Evolutionary conservation across 2,888 invertebrate species (phyloP), one percentile per base, ranked within the genome.

Genomic region (Drosophila acutilabella): DNA sequence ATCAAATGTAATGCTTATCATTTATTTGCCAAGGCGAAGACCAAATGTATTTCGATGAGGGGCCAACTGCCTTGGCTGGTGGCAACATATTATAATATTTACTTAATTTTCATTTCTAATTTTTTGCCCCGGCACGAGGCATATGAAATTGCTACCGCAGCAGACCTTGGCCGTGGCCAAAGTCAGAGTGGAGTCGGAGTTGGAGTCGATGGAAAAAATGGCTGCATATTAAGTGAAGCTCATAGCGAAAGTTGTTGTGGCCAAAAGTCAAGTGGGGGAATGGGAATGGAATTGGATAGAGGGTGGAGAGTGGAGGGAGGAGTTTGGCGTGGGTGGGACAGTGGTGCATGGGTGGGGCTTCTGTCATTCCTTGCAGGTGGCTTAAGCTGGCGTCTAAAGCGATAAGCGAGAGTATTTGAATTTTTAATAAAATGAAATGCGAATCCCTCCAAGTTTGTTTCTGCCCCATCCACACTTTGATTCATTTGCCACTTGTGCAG

Each of bases 1-100:
- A 87, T 87, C 89, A 87, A 87, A 89, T 87, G 88, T 88, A 89
- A 89, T 87, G 89, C 86, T 87, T 87, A 89, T 89, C 86, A 87
- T 87, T 82, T 87, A 88, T 89, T 87, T 87, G 88, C 89, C 77
- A 76, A 80, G 77, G 52, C 54, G 60, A 74, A 75, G 57, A 70
- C 71, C 53, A 74, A 76, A 72, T 72, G 75, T 69, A 65, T 64
- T 62, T 52, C 65, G 62, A 60, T 64, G 53, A 18, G 58, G 41
- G 10, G n/a, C 38, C 40, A 33, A 33, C 38, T 11, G 16, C 14
- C 48, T 36, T 48, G 61, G 62, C 80, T 76, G 78, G 69, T 70
- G 78, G 85, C 78, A 76, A 74, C 80, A 77, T 89, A 87, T 87
- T 86, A 87, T 87, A 88, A 87, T 87, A 86, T 87, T 87, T 87